Conservation (phyloP, 2,113 vertebrate genomes). For the Neoarius graeffei region DNA sequence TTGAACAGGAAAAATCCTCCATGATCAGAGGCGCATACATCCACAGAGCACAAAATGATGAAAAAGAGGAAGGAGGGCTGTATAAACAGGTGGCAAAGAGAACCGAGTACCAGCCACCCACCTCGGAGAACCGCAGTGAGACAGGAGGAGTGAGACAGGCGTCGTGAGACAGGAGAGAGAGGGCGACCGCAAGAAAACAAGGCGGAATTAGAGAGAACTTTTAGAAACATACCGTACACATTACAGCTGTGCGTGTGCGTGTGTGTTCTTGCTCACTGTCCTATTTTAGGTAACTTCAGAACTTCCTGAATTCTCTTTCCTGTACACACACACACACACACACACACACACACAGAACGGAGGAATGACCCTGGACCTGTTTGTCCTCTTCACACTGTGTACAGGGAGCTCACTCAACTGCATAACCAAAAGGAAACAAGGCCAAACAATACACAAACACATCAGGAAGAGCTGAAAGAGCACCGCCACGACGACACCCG, state of each 20-base stretch:
- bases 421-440: conserved; percentile 45
- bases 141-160: not conserved
- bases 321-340: not conserved
- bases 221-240: conserved; percentile 2
- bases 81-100: not conserved
- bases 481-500: not conserved
- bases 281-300: conserved; percentile 10
- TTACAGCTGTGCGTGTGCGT: not conserved
- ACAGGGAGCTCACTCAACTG: not conserved
- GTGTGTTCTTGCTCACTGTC: not conserved
- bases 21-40: not conserved
- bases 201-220: conserved; percentile 38
- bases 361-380: not conserved
- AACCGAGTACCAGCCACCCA: not conserved
- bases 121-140: not conserved
- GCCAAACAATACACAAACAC: conserved; percentile 48
- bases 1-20: not conserved
- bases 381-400: not conserved
- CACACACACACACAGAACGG: not conserved
- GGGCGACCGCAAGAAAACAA: conserved; percentile 15
- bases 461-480: conserved; percentile 26
- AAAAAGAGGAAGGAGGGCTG: not conserved
- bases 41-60: not conserved
- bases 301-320: conserved; percentile 46
- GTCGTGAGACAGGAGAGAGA: not conserved